phyloP scores from a whole-genome alignment of 2,113 vertebrate genomes.

The Cyanoramphus novaezelandiae region DNA sequence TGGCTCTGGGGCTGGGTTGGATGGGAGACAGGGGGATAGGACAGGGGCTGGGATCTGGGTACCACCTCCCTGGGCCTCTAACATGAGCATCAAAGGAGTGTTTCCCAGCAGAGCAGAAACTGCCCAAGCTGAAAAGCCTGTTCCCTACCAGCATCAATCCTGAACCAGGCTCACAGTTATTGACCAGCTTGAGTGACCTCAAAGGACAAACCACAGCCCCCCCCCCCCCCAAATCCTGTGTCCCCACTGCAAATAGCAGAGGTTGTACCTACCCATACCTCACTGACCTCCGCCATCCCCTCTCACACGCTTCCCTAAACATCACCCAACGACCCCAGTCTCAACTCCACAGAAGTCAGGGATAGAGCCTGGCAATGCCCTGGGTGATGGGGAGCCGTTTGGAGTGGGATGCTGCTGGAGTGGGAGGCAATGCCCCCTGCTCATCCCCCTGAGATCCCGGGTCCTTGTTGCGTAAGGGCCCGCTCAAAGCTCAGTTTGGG shows the following conservation, averaged over 20 bases:
- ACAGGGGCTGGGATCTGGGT: background rate
- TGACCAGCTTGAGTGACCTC: background rate
- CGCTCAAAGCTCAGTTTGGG: slow-evolving; percentile 43
- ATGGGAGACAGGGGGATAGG: background rate
- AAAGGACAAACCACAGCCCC: background rate
- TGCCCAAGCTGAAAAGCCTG: background rate
- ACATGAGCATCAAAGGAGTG: background rate
- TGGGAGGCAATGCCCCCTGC: background rate
- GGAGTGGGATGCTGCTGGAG: background rate
- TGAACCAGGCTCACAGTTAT: rapidly evolving
- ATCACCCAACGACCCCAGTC: background rate
- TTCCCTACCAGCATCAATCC: background rate
- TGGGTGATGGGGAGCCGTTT: background rate
- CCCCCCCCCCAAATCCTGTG: background rate
- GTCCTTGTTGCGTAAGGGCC: background rate
- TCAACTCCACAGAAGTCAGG: background rate
- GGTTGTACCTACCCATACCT: rapidly evolving
- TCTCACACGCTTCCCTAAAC: rapidly evolving
- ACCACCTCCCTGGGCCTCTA: background rate
- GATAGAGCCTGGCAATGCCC: rapidly evolving
- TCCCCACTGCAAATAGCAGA: background rate
- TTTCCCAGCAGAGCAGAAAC: background rate
- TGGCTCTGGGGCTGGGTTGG: background rate
- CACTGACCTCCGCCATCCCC: background rate
- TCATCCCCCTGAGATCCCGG: background rate